These are phyloP conservation scores for Epizoanthus stellaris DNA, from an alignment of 92 coral and sea anemone species.

Conservation along the genomic window DNA sequence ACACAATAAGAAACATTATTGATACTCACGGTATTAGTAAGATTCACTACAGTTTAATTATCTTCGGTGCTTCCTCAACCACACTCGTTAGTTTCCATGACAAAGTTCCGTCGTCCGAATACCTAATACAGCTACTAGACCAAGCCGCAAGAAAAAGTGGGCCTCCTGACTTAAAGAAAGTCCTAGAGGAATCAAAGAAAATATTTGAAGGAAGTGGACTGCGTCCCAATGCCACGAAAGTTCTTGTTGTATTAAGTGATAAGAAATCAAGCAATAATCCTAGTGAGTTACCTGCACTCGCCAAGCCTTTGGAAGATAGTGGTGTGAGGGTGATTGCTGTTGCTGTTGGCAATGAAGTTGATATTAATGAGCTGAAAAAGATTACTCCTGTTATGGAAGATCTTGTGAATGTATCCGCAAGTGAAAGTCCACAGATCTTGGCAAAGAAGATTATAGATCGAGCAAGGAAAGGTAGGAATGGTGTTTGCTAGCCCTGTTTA, in stretches of 20 bases:
- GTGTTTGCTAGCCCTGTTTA: background rate
- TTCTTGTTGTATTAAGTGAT: constrained; percentile 56
- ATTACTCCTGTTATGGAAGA: constrained; percentile 43
- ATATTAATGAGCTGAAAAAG: constrained; percentile 47
- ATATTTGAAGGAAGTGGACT: constrained; percentile 66
- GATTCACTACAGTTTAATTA: constrained; percentile 71
- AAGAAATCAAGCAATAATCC: constrained; percentile 35
- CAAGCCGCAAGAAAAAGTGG: background rate
- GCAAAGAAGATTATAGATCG: constrained; percentile 58
- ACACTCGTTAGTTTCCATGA: constrained; percentile 45
- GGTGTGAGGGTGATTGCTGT: constrained; percentile 67
- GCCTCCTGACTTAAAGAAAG: constrained; percentile 62
- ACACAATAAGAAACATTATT: constrained; percentile 69
- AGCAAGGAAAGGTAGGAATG: constrained; percentile 53
- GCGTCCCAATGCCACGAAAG: constrained; percentile 78
- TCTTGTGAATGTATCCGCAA: constrained; percentile 33
- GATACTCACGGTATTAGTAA: constrained; percentile 64
- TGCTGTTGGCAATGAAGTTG: constrained; percentile 65
- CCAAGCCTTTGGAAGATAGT: constrained; percentile 61
- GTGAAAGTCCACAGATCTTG: constrained; percentile 60
- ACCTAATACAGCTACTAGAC: constrained; percentile 38
- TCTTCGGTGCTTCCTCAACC: constrained; percentile 59
- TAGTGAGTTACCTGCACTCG: constrained; percentile 47
- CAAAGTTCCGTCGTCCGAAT: constrained; percentile 26
- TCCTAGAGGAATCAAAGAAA: constrained; percentile 56